Conservation (phyloP, 2,113 vertebrate genomes). For the Tyrannus savana region DNA sequence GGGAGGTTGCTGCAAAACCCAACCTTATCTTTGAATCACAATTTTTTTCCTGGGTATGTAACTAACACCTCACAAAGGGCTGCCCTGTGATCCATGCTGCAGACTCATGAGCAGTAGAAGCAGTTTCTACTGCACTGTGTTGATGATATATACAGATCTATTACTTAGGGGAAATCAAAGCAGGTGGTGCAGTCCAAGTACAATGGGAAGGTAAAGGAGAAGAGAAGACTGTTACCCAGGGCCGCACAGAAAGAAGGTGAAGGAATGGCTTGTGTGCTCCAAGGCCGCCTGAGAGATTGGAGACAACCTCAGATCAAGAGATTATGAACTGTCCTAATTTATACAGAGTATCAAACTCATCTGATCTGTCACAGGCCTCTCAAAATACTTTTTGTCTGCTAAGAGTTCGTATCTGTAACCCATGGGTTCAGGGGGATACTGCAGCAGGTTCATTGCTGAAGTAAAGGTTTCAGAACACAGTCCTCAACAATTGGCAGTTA, state of each 20-base stretch:
- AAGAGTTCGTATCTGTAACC: neutral
- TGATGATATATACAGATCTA: neutral
- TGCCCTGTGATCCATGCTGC: neutral
- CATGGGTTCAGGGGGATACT: neutral
- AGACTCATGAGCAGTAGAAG: neutral
- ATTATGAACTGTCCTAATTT: neutral
- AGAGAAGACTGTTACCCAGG: neutral
- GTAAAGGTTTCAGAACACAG: neutral
- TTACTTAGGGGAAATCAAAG: neutral
- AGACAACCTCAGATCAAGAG: neutral
- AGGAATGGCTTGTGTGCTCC: neutral
- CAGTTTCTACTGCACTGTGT: neutral
- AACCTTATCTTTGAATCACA: neutral
- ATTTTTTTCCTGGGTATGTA: neutral
- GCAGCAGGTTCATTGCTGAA: neutral
- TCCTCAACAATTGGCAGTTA: neutral
- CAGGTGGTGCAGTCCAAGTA: neutral
- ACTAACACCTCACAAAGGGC: neutral
- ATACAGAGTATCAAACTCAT: neutral
- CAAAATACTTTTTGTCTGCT: neutral
- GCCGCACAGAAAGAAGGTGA: neutral
- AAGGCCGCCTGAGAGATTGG: neutral
- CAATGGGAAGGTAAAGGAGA: neutral
- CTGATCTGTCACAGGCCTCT: neutral
- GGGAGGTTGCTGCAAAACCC: neutral